Evolutionary conservation across 2,888 invertebrate species (phyloP).

Genomic region (Noctua fimbriata): DNA sequence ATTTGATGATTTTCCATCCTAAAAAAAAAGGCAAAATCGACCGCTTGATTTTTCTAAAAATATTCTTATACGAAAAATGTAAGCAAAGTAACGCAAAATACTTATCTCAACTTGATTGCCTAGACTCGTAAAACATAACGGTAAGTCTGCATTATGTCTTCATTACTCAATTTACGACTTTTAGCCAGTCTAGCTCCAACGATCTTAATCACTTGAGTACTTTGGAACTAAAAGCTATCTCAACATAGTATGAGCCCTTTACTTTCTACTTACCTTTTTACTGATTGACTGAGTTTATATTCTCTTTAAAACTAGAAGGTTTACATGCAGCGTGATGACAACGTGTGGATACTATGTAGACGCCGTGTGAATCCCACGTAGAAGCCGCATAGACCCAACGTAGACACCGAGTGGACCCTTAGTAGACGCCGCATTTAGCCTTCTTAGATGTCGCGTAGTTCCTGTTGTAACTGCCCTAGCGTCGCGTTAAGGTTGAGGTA

Average conservation of each 20-base stretch:
- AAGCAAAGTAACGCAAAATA: not conserved
- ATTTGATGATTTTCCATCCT: too few species aligned
- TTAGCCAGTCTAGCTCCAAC: constrained; percentile 8
- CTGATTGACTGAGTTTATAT: not conserved
- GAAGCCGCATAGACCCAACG: not conserved
- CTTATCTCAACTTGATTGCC: constrained; percentile 4
- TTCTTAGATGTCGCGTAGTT: not conserved
- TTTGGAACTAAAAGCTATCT: constrained; percentile 21
- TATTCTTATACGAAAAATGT: not conserved
- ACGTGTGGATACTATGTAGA: not conserved
- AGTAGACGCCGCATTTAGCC: not conserved
- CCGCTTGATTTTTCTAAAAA: not conserved
- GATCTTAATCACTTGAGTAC: constrained; percentile 25
- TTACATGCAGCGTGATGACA: not conserved
- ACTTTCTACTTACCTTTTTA: constrained; percentile 17
- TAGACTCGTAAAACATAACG: constrained; percentile 18
- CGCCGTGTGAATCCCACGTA: not conserved
- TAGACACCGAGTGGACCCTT: not conserved
- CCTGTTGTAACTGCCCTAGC: not conserved
- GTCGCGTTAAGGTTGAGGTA: not conserved
- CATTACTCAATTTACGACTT: constrained; percentile 31
- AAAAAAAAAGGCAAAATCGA: not conserved
- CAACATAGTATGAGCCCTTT: not conserved
- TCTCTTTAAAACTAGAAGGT: too few species aligned
- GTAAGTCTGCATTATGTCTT: constrained; percentile 13